A percentile compares a stretch with the other conserved stretches of the same genome.
These are phyloP conservation scores for Toxotes lorentzi DNA, from an alignment of 2,797 vertebrate species.

Conservation along the genomic window DNA sequence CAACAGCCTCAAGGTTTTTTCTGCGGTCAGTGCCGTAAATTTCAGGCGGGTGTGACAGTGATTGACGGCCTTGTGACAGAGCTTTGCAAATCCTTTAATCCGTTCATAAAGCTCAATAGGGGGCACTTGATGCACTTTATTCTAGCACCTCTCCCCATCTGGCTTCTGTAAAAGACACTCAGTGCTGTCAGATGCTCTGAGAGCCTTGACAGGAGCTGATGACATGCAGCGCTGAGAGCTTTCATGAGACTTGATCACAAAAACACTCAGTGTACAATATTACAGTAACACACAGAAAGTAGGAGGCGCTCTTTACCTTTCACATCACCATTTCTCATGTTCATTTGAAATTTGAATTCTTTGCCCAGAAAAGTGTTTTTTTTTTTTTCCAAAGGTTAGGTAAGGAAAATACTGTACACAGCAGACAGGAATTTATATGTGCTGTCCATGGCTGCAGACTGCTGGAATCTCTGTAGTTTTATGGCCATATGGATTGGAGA, in stretches of 20 bases:
- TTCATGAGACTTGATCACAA: constrained; percentile 56
- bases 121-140: constrained; percentile 78
- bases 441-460: constrained; percentile 60
- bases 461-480: constrained; percentile 67
- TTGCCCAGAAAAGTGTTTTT: not conserved
- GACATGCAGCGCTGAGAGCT: constrained; percentile 64
- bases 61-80: constrained; percentile 82
- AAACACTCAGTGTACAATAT: constrained; percentile 7
- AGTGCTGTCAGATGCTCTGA: constrained; percentile 62
- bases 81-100: constrained; percentile 85
- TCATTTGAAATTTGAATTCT: not conserved
- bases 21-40: constrained; percentile 58
- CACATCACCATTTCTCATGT: not conserved
- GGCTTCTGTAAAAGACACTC: constrained; percentile 78
- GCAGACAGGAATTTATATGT: constrained; percentile 58
- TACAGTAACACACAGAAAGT: not conserved
- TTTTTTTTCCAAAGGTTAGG: constrained; percentile 14
- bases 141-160: constrained; percentile 73
- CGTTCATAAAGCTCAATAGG: constrained; percentile 77
- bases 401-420: constrained; percentile 43
- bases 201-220: constrained; percentile 62
- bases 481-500: constrained; percentile 68
- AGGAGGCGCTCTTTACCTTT: not conserved
- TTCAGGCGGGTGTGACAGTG: constrained; percentile 71
- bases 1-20: constrained; percentile 54